Base-by-base conservation (phyloP, 2,888 invertebrate species). In the Smittia aterrima region DNA sequence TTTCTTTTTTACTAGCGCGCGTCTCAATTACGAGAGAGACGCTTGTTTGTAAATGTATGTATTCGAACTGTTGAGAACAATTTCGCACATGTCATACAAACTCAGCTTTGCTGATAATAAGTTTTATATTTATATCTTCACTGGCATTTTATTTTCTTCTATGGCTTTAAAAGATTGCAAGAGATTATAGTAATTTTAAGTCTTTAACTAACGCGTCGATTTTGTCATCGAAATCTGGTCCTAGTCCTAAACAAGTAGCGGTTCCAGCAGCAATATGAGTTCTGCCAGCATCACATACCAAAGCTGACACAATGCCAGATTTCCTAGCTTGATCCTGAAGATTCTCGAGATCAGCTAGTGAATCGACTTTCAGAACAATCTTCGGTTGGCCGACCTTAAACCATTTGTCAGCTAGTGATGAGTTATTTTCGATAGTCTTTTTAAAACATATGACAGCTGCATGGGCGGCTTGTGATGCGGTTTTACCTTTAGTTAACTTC, bases 381-480 rank as follows among this genome's bases (percentile, higher is more conserved):
- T 93, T 93, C 1, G 91, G 88, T 79, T 92, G 92, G 0, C 93
- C 92, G 74, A 81, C 80, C 0, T 79, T 77, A 76, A 88, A 83
- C 93, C 93, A 93, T 7, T 82, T 78, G 41, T 85, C 82, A n/a
- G 90, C 80, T 7, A 85, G 77, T 6, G 84, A 81, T 66, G 83
- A 82, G 67, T 84, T 80, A 66, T 80, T 68, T 3, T 82, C 79
- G 7, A 80, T 76, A 1, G 86, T 83, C 77, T 84, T 82, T 78
- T 88, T 86, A 79, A 87, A 90, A 77, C 91, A 89, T 74, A 87
- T 84, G 7, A 93, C 83, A 1, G 92, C 89, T 0, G 92, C 93
- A 82, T 93, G 93, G 11, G 90, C 87, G 82, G 91, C 92, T 82
- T 92, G 92, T 0, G 92, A 88, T 9, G 91, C 93, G 62, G 87